Evolutionary conservation across 2,888 invertebrate species (phyloP), one percentile per base, ranked within the genome.

Genomic region (Amorpha juglandis): DNA sequence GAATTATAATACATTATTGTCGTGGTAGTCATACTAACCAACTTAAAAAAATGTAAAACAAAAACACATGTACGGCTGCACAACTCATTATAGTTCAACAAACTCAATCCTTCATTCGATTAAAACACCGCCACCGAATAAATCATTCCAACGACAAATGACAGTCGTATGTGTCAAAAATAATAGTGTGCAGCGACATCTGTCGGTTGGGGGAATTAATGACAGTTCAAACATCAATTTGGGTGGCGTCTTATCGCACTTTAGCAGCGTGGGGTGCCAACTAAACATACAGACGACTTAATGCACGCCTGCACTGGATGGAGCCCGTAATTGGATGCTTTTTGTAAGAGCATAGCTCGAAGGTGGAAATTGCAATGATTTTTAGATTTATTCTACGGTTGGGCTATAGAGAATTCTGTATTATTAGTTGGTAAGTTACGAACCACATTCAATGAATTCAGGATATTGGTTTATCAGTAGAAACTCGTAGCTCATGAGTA

Each of bases 201-300:
- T 93, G 92, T 88, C 87, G 79, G 73, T 75, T 82, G 78, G 74
- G 83, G 83, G 88, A 86, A 89, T 91, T 92, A 92, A 92, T 92
- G 90, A 87, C 86, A 88, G 88, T 91, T 92, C 90, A 92, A 92
- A 92, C 90, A 91, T 89, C 91, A 89, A 91, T 91, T 91, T 87
- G 77, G 87, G 71, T 71, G 79, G 79, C 78, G 82, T 87, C 88
- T 91, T 92, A 92, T 91, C 91, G 87, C 79, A 63, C 52, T 70
- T 76, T 68, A 73, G 79, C 91, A 89, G 90, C 71, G 77, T 79
- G 78, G 87, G 90, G 90, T 81, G 82, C 74, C 77, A 74, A 81
- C 80, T 80, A 83, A 81, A 78, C 80, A 74, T 73, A 70, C 67
- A 69, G 67, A 69, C 70, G 53, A 70, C 69, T 70, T 73, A 70